A percentile compares a stretch with the other conserved stretches of the same genome.
Evolutionary conservation across 2,888 invertebrate species (phyloP).

Genomic region (Caenorhabditis sinica): DNA sequence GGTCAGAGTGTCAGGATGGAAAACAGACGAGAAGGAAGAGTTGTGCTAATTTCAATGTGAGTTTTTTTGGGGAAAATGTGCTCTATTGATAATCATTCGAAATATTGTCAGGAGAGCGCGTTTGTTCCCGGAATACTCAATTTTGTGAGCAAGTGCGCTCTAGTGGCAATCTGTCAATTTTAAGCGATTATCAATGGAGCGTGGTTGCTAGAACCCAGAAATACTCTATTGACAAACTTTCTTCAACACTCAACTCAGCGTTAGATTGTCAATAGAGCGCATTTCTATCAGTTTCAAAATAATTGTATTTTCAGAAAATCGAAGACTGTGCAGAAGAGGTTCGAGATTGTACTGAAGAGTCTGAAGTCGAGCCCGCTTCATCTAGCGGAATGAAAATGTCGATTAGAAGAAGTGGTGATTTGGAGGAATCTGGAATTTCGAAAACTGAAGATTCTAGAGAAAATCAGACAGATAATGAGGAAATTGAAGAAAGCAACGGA

Average conservation of each 20-base stretch:
- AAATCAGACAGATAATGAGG: not conserved
- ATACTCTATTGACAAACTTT: too few relatives aligned
- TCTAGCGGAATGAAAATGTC: conserved; percentile 31
- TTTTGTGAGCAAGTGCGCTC: too few relatives aligned
- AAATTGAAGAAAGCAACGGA: not conserved
- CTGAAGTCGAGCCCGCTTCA: not conserved
- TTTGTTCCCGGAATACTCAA: too few relatives aligned
- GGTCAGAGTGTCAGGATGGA: conserved; percentile 75
- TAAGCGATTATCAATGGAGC: too few relatives aligned
- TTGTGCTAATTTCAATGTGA: conserved; percentile 64
- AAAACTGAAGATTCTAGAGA: not conserved
- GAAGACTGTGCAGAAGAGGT: conserved; percentile 66
- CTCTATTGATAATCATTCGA: too few relatives aligned
- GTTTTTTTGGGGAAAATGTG: not conserved
- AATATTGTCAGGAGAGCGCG: too few relatives aligned
- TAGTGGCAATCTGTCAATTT: too few relatives aligned
- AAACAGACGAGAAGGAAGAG: conserved; percentile 70
- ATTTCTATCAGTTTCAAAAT: not conserved
- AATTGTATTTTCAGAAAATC: conserved; percentile 51
- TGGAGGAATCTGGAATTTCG: not conserved
- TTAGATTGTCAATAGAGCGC: not conserved
- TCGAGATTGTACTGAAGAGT: conserved; percentile 36
- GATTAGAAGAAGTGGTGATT: conserved; percentile 29
- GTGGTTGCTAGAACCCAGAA: not conserved
- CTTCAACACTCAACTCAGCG: too few relatives aligned